A percentile compares a stretch with the other conserved stretches of the same genome.
phyloP scores from a whole-genome alignment of 2,888 invertebrate species.

The Deroplatys truncata region DNA sequence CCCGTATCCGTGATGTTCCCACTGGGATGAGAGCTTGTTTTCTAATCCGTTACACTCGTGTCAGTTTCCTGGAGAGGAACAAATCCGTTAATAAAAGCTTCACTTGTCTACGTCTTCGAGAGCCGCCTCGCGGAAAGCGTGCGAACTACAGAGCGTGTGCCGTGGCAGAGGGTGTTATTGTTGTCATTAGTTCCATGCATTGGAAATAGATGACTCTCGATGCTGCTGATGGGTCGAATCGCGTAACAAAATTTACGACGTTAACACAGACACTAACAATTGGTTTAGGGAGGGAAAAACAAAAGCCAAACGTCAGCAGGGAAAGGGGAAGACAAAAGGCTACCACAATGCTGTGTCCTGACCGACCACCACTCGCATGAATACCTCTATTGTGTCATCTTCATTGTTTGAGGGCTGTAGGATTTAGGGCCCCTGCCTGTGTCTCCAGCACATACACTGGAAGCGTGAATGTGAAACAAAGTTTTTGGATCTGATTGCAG shows the following conservation, averaged over 20 bases:
- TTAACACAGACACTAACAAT: conserved; percentile 25
- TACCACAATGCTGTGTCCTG: conserved; percentile 10
- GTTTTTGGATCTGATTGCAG: conserved; percentile 17
- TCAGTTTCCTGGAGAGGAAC: neutral
- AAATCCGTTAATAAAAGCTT: neutral
- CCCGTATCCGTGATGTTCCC: neutral
- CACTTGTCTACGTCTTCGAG: neutral
- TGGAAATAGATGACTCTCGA: conserved; percentile 15
- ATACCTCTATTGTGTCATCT: conserved; percentile 19
- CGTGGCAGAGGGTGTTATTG: neutral
- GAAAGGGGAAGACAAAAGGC: conserved; percentile 17
- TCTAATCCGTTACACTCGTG: neutral
- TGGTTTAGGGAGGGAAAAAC: conserved; percentile 21
- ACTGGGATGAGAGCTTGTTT: neutral
- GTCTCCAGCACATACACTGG: neutral
- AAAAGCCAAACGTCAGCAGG: conserved; percentile 21
- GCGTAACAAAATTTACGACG: conserved; percentile 25
- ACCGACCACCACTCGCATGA: conserved; percentile 13
- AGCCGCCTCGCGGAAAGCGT: no score
- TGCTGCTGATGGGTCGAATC: conserved; percentile 12
- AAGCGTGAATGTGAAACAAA: conserved; percentile 20
- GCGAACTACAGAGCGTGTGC: neutral
- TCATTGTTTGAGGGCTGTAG: conserved; percentile 12
- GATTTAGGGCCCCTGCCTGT: neutral
- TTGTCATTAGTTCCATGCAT: conserved; percentile 14